A percentile compares a stretch with the other conserved stretches of the same genome.
These are phyloP conservation scores for Lethocerus indicus DNA, from an alignment of 1,140 invertebrate species.

Conservation along the genomic window DNA sequence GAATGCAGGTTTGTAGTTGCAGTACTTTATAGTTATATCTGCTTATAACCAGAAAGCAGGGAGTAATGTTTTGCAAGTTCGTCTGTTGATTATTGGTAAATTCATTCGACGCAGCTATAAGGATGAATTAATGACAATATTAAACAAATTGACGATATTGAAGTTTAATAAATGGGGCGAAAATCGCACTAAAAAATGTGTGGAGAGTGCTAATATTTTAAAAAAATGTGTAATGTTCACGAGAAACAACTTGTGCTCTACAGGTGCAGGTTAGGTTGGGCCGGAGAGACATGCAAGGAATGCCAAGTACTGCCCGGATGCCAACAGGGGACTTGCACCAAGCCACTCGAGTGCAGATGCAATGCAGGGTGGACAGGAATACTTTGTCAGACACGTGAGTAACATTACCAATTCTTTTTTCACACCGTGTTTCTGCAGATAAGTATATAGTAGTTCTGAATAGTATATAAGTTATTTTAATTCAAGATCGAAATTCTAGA, in stretches of 20 bases:
- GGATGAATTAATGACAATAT: no score
- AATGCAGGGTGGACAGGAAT: conserved; percentile 72
- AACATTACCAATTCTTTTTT: background rate
- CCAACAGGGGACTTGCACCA: conserved; percentile 62
- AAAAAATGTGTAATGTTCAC: background rate
- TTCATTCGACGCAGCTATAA: no score
- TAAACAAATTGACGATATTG: background rate
- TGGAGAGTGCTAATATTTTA: no score
- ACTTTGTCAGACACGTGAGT: conserved; percentile 70
- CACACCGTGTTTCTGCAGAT: no score
- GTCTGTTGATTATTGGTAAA: no score
- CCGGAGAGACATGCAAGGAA: conserved; percentile 58
- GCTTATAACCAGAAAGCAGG: no score
- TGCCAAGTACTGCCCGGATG: conserved; percentile 66
- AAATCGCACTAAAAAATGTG: background rate
- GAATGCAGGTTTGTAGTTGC: conserved; percentile 55
- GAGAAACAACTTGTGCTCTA: background rate
- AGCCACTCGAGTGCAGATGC: conserved; percentile 70
- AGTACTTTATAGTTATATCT: no score
- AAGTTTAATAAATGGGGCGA: background rate
- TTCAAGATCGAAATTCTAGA: no score
- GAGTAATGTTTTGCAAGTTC: no score
- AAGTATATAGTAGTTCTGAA: no score
- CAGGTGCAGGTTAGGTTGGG: conserved; percentile 66
- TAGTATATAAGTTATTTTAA: no score